Evolutionary conservation across 1,140 invertebrate genomes (phyloP).

Genomic region (Caenorhabditis briggsae): DNA sequence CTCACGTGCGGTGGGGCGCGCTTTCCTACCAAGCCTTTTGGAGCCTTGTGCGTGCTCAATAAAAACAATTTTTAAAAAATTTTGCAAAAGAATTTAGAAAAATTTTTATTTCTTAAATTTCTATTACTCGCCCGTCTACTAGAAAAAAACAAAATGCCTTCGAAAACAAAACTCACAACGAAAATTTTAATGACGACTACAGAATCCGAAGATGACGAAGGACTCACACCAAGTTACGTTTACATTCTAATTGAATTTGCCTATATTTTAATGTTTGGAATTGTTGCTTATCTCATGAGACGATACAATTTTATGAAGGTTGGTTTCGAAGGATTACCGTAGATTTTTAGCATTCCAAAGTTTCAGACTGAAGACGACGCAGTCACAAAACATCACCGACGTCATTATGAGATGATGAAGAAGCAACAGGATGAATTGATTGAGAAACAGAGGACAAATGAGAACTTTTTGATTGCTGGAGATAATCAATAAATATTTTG

Average conservation of each 20-base stretch:
- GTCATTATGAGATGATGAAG: constrained; percentile 25
- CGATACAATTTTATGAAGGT: constrained; percentile 40
- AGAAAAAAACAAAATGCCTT: no score
- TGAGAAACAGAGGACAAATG: not conserved
- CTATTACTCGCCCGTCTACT: no score
- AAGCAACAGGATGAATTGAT: constrained; percentile 9
- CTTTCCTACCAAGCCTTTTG: no score
- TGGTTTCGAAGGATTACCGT: no score
- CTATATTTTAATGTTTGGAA: not conserved
- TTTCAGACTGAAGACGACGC: constrained; percentile 29
- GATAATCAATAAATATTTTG: no score
- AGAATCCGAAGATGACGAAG: not conserved
- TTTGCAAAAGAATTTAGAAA: no score
- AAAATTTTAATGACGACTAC: not conserved
- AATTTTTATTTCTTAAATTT: no score
- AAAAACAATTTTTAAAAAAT: no score
- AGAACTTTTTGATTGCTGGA: not conserved
- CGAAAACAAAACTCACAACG: no score
- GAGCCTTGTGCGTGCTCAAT: no score
- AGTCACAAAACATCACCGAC: constrained; percentile 14
- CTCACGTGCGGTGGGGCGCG: no score
- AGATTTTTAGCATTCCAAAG: not conserved
- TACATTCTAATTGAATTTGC: constrained; percentile 7
- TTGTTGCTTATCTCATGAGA: not conserved
- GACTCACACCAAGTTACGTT: not conserved